Percentiles rank a stretch among this genome's conserved stretches.
These are phyloP conservation scores for Lophotriccus pileatus DNA, from an alignment of 2,797 vertebrate species.

Conservation along the genomic window DNA sequence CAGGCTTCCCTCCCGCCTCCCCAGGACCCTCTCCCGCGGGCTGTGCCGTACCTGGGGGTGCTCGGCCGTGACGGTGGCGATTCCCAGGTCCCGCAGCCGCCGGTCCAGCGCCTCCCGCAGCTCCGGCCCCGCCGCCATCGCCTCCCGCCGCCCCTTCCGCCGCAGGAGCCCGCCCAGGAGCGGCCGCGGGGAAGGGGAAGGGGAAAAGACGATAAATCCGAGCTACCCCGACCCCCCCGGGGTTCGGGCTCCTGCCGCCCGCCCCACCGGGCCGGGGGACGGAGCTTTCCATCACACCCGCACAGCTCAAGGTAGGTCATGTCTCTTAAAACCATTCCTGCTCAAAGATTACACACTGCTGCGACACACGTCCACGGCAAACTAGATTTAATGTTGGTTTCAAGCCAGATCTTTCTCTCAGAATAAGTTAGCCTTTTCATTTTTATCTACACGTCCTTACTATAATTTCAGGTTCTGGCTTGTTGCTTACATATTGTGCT, in stretches of 20 bases:
- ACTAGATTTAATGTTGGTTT: neutral
- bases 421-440: rapidly evolving
- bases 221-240: rapidly evolving
- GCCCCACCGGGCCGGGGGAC: neutral
- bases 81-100: neutral
- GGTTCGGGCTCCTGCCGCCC: rapidly evolving
- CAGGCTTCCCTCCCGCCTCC: too few species aligned
- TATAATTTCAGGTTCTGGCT: neutral
- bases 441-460: rapidly evolving
- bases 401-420: neutral
- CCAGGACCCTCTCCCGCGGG: neutral
- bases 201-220: too few species aligned
- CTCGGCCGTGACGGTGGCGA: neutral
- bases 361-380: rapidly evolving
- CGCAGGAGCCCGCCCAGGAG: neutral
- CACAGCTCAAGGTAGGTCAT: rapidly evolving
- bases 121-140: neutral
- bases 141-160: neutral
- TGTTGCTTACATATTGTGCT: neutral
- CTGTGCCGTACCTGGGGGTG: neutral
- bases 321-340: neutral
- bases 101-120: neutral
- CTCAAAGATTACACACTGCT: rapidly evolving
- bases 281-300: rapidly evolving
- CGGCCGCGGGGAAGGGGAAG: neutral